These are phyloP conservation scores for Cyanoramphus novaezelandiae DNA, from an alignment of 2,113 vertebrate genomes.

Conservation along the genomic window DNA sequence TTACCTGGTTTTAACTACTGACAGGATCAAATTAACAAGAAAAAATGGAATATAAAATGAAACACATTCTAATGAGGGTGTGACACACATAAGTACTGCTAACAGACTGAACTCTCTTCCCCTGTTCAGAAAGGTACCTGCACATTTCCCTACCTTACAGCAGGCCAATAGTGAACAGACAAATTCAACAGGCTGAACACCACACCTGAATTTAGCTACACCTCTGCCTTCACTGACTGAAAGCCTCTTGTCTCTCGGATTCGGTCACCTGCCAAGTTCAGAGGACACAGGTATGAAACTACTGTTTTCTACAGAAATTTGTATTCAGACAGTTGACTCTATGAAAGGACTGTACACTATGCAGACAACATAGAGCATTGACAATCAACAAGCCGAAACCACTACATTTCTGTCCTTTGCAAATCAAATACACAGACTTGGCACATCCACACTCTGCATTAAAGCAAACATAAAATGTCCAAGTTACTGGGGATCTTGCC, in stretches of 20 bases:
- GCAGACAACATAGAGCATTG: not conserved
- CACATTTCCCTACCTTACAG: not conserved
- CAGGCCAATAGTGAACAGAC: not conserved
- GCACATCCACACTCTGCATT: not conserved
- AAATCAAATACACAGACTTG: not conserved
- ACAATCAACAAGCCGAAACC: not conserved
- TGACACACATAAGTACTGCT: not conserved
- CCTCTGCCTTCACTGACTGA: not conserved
- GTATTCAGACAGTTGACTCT: not conserved
- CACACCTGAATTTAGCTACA: not conserved
- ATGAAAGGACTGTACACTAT: not conserved
- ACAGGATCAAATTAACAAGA: constrained; percentile 58
- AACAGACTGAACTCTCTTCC: not conserved
- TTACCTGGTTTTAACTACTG: constrained; percentile 56
- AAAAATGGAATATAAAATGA: constrained; percentile 52
- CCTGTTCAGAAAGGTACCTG: not conserved
- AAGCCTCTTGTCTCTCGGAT: not conserved
- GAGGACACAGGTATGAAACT: not conserved
- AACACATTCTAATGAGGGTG: constrained; percentile 41
- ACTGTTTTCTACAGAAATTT: not conserved
- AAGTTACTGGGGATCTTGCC: not conserved
- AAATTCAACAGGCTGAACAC: not conserved
- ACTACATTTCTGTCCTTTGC: not conserved
- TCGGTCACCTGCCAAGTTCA: not conserved
- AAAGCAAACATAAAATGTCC: not conserved